Evolutionary conservation across 1,140 invertebrate species (phyloP), one percentile per base, ranked within the genome.

Genomic region (Helicoverpa armigera): DNA sequence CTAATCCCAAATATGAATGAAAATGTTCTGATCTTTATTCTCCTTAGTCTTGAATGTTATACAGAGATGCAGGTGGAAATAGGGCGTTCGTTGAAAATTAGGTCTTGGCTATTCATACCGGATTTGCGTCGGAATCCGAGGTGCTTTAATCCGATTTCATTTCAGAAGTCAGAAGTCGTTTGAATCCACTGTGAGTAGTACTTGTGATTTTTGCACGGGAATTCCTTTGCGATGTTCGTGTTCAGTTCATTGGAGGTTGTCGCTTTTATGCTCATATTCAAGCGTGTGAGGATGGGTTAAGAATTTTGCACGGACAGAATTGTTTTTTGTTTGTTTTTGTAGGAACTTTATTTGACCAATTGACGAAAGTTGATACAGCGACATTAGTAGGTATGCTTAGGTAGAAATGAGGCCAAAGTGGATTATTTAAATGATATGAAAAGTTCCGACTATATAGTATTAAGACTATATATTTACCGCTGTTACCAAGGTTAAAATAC

Each of bases 1-100:
- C 74, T 77, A 65, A 77, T 67, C 60, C 75, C 29, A 14, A 43
- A 67, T 18, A 58, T 75, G 18, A 60, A 61, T 61, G 73, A 51
- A 75, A 63, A 61, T 75, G 31, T 61, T 50, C 43, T 5, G 29
- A 70, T 53, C 56, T 61, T 50, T 61, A 63, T 58, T 58, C 56
- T 75, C 48, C 16, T 63, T 60, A 67, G 63, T 18, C 63, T 70
- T 14, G 56, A 10, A 43, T 10, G 13, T n/a, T 16, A 48, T 48
- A 65, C 14, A 60, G 16, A 23, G 23, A 29, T 23, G 16, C 12
- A 63, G 3, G 12, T n/a, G 10, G 13, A 67, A 31, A 65, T 4
- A 54, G 51, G 69, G 14, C 23, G 35, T 51, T 14, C 23, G 11
- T 18, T 31, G 23, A 31, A 72, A 72, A 72, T 72, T 72, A 54